phyloP scores from a whole-genome alignment of 1,140 invertebrate species.

The Orussus abietinus region DNA sequence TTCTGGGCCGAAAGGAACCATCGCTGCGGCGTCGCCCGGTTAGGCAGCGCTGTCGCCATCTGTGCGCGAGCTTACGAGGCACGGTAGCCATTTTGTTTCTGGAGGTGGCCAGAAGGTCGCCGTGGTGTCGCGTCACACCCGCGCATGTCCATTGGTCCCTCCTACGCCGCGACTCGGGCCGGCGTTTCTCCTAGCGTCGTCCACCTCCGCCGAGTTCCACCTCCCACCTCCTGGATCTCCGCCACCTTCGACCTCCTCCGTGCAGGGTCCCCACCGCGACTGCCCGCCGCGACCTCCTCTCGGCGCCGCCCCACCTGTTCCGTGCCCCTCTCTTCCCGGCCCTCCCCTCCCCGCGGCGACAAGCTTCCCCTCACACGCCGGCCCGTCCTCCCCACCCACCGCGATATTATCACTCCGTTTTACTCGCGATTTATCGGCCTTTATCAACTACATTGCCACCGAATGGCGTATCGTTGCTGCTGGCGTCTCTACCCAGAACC shows the following conservation, averaged over 20 bases:
- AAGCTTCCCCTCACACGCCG: slow-evolving; percentile 13
- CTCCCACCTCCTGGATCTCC: not conserved
- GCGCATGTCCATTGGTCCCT: slow-evolving; percentile 54
- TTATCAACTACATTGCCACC: slow-evolving; percentile 47
- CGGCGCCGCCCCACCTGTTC: not conserved
- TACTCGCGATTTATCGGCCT: slow-evolving; percentile 50
- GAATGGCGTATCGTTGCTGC: slow-evolving; percentile 31
- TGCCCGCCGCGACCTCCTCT: slow-evolving; percentile 2
- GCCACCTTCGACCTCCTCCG: too few relatives aligned
- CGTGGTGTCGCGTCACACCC: slow-evolving; percentile 52
- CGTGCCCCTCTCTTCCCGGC: too few relatives aligned
- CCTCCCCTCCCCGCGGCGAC: too few relatives aligned
- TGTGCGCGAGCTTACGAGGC: slow-evolving; percentile 28
- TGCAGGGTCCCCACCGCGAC: too few relatives aligned
- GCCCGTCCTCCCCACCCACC: slow-evolving; percentile 14
- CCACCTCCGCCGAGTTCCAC: slow-evolving; percentile 4
- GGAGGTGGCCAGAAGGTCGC: slow-evolving; percentile 54
- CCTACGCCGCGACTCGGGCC: too few relatives aligned
- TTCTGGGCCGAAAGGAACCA: too few relatives aligned
- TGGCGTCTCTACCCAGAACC: slow-evolving; percentile 5
- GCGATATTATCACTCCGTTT: slow-evolving; percentile 51
- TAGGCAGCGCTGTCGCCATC: slow-evolving; percentile 41
- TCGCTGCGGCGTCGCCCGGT: too few relatives aligned
- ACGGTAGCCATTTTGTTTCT: slow-evolving; percentile 54
- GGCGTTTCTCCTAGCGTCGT: slow-evolving; percentile 19